phyloP scores from a whole-genome alignment of 1,140 invertebrate species.

The Pseudomyrmex gracilis region DNA sequence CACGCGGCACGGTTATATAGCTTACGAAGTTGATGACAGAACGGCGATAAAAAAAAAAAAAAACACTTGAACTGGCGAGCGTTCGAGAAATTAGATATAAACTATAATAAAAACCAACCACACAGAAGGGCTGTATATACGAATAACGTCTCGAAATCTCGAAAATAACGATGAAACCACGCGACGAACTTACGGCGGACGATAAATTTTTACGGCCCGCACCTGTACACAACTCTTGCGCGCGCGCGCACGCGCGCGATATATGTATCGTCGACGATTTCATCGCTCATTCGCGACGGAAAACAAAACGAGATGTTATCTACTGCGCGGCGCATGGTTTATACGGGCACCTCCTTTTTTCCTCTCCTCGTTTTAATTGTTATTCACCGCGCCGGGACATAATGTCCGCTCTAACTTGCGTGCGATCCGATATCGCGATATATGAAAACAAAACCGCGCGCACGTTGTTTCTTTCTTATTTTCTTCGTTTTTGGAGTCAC shows the following conservation, averaged over 20 bases:
- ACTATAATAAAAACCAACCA: neutral
- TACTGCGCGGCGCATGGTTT: neutral
- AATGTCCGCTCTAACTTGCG: conserved; percentile 1
- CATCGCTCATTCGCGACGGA: conserved; percentile 44
- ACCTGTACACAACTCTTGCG: neutral
- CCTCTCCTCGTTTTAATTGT: conserved; percentile 35
- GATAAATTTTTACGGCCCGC: conserved; percentile 39
- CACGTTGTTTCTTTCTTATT: neutral
- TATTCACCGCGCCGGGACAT: conserved; percentile 14
- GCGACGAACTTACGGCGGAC: neutral
- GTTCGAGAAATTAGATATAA: conserved; percentile 17
- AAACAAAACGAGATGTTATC: conserved; percentile 42
- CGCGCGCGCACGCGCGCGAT: neutral
- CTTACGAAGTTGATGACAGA: neutral
- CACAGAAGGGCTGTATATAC: neutral
- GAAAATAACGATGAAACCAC: conserved; percentile 13
- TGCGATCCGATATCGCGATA: conserved; percentile 18
- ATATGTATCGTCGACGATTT: conserved; percentile 29
- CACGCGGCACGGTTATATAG: too few species aligned
- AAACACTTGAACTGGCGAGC: neutral
- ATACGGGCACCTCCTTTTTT: conserved; percentile 5
- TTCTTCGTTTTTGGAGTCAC: conserved; percentile 16
- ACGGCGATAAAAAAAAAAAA: neutral
- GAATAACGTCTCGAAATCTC: conserved; percentile 10
- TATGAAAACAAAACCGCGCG: too few species aligned